phyloP scores from a whole-genome alignment of 2,113 vertebrate genomes.

The Tangachromis dhanisi region DNA sequence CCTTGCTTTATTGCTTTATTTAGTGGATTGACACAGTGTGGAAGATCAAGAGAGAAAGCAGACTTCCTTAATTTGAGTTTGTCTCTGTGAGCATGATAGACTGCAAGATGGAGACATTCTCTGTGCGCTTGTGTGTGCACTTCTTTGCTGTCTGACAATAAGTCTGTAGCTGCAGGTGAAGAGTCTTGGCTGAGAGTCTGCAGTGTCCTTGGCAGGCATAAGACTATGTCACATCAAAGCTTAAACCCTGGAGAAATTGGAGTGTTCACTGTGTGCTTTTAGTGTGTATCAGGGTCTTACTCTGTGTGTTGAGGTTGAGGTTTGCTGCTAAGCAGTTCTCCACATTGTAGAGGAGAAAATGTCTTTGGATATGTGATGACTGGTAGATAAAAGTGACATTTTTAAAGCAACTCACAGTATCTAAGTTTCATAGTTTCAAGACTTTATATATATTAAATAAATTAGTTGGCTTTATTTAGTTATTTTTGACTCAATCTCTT shows the following conservation, averaged over 20 bases:
- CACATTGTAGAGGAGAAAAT: not conserved
- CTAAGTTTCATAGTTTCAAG: not conserved
- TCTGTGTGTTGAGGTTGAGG: not conserved
- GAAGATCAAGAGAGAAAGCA: slow-evolving; percentile 54
- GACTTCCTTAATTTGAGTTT: not conserved
- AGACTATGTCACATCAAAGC: slow-evolving; percentile 62
- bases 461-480: not conserved
- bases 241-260: slow-evolving; percentile 14
- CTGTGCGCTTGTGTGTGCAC: not conserved
- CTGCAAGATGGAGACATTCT: not conserved
- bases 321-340: slow-evolving; percentile 12
- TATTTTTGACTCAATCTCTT: not conserved
- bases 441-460: not conserved
- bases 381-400: not conserved
- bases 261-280: slow-evolving; percentile 4
- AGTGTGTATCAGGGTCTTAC: not conserved
- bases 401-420: not conserved
- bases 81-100: not conserved
- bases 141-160: slow-evolving; percentile 49
- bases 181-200: slow-evolving; percentile 55
- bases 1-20: slow-evolving; percentile 39
- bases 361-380: not conserved
- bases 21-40: slow-evolving; percentile 50
- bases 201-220: slow-evolving; percentile 55
- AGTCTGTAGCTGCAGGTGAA: slow-evolving; percentile 70